These are phyloP conservation scores for Antennarius maculatus DNA, from an alignment of 2,797 vertebrate genomes.

Conservation along the genomic window DNA sequence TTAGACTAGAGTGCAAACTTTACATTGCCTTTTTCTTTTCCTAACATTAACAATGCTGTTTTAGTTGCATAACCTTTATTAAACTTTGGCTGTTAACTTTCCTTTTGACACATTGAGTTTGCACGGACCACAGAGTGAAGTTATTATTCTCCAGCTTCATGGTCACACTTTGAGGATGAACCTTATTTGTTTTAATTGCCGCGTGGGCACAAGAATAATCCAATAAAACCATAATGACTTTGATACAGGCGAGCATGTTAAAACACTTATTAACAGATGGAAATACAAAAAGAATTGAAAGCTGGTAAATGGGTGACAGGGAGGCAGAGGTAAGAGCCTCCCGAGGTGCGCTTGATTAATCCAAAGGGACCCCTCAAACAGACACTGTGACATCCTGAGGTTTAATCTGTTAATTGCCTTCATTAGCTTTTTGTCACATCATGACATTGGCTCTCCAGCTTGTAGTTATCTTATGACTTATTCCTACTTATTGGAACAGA, in stretches of 20 bases:
- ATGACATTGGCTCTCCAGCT: constrained; percentile 16
- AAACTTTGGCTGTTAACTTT: too few species aligned
- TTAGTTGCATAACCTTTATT: too few species aligned
- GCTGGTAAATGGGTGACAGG: constrained; percentile 1
- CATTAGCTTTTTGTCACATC: constrained; percentile 40
- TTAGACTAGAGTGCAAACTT: background rate
- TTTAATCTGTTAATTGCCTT: constrained; percentile 38
- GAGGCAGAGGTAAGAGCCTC: constrained; percentile 7
- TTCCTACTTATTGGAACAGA: constrained; percentile 28
- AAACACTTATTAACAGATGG: constrained; percentile 20
- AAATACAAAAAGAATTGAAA: constrained; percentile 13
- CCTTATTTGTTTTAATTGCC: constrained; percentile 11
- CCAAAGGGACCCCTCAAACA: constrained; percentile 24
- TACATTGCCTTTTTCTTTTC: background rate
- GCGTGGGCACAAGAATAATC: constrained; percentile 10
- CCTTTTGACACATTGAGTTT: background rate
- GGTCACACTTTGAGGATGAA: background rate
- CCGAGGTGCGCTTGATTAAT: constrained; percentile 33
- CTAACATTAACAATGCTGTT: too few species aligned
- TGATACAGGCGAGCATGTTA: constrained; percentile 8
- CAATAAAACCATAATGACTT: constrained; percentile 19
- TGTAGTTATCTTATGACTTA: constrained; percentile 8
- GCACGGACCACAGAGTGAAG: background rate
- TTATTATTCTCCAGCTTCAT: background rate
- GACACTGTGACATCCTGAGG: constrained; percentile 43